phyloP scores from a whole-genome alignment of 2,113 vertebrate species.

The Nothocercus nigrocapillus region DNA sequence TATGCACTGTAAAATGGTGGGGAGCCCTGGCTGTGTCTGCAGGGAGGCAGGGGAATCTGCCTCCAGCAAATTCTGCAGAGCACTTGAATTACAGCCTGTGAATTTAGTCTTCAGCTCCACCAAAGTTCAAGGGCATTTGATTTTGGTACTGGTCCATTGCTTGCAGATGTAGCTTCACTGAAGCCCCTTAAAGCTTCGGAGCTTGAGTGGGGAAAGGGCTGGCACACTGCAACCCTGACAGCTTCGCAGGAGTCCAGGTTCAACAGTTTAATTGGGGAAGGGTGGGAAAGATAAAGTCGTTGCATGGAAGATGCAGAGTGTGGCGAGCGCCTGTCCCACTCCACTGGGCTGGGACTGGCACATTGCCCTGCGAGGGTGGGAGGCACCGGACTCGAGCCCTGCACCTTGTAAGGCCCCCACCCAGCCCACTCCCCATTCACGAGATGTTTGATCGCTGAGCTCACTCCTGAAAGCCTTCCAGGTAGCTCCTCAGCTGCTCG shows the following conservation, averaged over 20 bases:
- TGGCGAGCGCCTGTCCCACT: neutral
- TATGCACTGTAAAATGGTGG: neutral
- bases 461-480: slow-evolving; percentile 65
- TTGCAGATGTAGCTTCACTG: neutral
- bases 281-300: neutral
- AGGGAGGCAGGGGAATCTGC: neutral
- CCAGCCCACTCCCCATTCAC: slow-evolving; percentile 55
- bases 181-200: neutral
- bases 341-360: neutral
- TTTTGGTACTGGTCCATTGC: neutral
- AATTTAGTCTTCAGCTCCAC: neutral
- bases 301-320: neutral
- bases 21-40: neutral
- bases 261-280: neutral
- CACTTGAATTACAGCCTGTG: neutral
- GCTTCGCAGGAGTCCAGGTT: neutral
- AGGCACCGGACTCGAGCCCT: slow-evolving; percentile 3
- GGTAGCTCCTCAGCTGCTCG: neutral
- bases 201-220: neutral
- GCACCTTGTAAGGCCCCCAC: slow-evolving; percentile 16
- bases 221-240: neutral
- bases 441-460: slow-evolving; percentile 41
- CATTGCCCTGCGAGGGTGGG: slow-evolving; percentile 29
- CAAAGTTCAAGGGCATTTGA: neutral
- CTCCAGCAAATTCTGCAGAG: neutral